phyloP scores from a whole-genome alignment of 2,888 invertebrate species.

The Laspeyria flexula region DNA sequence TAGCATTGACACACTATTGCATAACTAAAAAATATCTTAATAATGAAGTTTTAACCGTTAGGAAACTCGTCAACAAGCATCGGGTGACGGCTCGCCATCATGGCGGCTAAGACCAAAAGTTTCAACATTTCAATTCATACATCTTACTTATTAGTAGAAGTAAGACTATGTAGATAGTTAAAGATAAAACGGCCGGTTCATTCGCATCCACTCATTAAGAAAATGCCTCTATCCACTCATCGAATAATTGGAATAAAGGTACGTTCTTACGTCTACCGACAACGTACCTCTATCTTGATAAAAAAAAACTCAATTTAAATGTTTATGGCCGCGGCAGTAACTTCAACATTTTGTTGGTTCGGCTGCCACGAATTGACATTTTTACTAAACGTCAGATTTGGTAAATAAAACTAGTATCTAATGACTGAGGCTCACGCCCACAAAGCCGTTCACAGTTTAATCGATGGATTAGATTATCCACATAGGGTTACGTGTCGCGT shows the following conservation, averaged over 20 bases:
- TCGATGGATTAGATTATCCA: constrained; percentile 52
- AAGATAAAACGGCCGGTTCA: constrained; percentile 25
- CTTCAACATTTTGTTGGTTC: constrained; percentile 48
- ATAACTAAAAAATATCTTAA: constrained; percentile 14
- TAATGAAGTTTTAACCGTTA: constrained; percentile 5
- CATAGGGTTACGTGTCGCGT: constrained; percentile 39
- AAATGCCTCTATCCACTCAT: constrained; percentile 44
- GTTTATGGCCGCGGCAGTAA: constrained; percentile 47
- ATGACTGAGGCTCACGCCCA: constrained; percentile 51
- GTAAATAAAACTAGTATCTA: constrained; percentile 60
- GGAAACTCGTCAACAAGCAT: constrained; percentile 3
- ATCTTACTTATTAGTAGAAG: constrained; percentile 24
- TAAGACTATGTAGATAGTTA: constrained; percentile 20
- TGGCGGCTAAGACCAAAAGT: constrained; percentile 2
- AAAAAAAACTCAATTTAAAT: constrained; percentile 54
- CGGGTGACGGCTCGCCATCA: not conserved
- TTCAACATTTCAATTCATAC: constrained; percentile 16
- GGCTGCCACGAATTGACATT: constrained; percentile 46
- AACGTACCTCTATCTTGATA: constrained; percentile 50
- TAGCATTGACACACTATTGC: constrained; percentile 11
- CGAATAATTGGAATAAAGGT: constrained; percentile 50
- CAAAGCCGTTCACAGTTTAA: constrained; percentile 49
- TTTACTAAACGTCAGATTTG: constrained; percentile 58
- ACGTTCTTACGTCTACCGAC: constrained; percentile 44
- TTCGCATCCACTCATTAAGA: constrained; percentile 39